Conservation (phyloP, 1,140 invertebrate genomes). For the Drosophila parvula region DNA sequence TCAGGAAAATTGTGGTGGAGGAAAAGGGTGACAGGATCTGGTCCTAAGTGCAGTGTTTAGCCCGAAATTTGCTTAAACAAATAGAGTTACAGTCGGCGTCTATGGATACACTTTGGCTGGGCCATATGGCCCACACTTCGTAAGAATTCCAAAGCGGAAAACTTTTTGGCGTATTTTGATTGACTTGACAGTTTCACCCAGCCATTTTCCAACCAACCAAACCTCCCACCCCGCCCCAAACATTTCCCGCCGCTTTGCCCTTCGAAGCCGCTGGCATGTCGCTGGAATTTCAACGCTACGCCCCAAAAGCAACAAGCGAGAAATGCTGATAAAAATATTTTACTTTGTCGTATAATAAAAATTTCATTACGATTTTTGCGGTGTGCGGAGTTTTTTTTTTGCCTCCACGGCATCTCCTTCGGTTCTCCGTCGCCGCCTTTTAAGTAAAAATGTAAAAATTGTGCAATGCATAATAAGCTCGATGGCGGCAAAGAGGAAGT, state of each 20-base stretch:
- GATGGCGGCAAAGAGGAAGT: conserved; percentile 28
- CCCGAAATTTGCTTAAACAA: conserved; percentile 76
- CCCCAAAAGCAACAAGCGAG: conserved; percentile 73
- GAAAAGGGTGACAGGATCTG: conserved; percentile 5
- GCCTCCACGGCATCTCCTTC: not conserved
- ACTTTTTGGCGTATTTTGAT: conserved; percentile 76
- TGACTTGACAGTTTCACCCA: conserved; percentile 64
- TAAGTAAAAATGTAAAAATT: conserved; percentile 78
- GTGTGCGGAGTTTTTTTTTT: conserved; percentile 53
- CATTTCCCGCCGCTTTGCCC: conserved; percentile 20
- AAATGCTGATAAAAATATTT: conserved; percentile 83
- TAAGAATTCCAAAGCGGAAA: conserved; percentile 44
- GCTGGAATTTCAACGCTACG: conserved; percentile 52
- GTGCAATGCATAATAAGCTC: conserved; percentile 81
- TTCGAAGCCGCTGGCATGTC: conserved; percentile 40
- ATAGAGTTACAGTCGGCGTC: conserved; percentile 49
- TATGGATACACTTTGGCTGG: conserved; percentile 38
- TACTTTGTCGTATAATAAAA: conserved; percentile 82
- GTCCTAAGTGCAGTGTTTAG: conserved; percentile 67
- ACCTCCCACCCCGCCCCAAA: not conserved
- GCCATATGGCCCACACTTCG: conserved; percentile 43
- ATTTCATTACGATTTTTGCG: conserved; percentile 83
- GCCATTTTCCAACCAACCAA: not conserved
- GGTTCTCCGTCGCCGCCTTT: conserved; percentile 20
- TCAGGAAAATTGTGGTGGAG: not conserved